Conservation (phyloP, 1,140 invertebrate genomes). For the Zaprionus gabonicus region DNA sequence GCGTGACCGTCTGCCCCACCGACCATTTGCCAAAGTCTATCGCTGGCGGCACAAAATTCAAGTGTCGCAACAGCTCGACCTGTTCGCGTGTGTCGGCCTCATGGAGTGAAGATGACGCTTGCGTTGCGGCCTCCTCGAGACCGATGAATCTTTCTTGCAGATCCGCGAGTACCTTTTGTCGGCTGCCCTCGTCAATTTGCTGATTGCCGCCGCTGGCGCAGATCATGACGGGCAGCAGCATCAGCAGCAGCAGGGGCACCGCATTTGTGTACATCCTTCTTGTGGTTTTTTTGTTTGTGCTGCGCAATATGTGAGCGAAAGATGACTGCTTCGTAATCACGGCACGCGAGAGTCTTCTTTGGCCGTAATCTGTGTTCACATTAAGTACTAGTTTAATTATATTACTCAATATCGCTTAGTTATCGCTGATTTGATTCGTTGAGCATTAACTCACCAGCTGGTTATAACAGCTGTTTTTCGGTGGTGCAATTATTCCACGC, state of each 20-base stretch:
- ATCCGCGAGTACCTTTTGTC: constrained; percentile 39
- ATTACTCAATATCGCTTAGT: constrained; percentile 58
- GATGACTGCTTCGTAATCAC: constrained; percentile 30
- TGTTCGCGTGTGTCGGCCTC: constrained; percentile 57
- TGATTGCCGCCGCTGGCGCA: constrained; percentile 18
- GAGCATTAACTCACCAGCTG: constrained; percentile 52
- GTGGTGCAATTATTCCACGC: not conserved
- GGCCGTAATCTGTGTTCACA: constrained; percentile 39
- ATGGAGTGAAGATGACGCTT: constrained; percentile 30
- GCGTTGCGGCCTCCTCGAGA: constrained; percentile 30
- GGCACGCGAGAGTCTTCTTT: constrained; percentile 28
- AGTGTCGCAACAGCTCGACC: constrained; percentile 65
- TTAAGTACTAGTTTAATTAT: constrained; percentile 57
- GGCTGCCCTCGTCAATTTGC: constrained; percentile 25
- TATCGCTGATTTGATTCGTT: constrained; percentile 50
- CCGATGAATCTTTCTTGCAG: constrained; percentile 60
- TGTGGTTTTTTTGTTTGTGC: constrained; percentile 24
- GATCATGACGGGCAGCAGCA: constrained; percentile 27
- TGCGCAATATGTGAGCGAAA: constrained; percentile 30
- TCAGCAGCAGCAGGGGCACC: constrained; percentile 17
- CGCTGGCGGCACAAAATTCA: constrained; percentile 73
- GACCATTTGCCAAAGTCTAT: constrained; percentile 87
- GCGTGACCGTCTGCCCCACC: constrained; percentile 92
- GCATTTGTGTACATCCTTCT: constrained; percentile 39
- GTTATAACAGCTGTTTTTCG: constrained; percentile 23